Evolutionary conservation across 1,140 invertebrate genomes (phyloP), one percentile per base, ranked within the genome.

Genomic region (Zelostemma sp.): DNA sequence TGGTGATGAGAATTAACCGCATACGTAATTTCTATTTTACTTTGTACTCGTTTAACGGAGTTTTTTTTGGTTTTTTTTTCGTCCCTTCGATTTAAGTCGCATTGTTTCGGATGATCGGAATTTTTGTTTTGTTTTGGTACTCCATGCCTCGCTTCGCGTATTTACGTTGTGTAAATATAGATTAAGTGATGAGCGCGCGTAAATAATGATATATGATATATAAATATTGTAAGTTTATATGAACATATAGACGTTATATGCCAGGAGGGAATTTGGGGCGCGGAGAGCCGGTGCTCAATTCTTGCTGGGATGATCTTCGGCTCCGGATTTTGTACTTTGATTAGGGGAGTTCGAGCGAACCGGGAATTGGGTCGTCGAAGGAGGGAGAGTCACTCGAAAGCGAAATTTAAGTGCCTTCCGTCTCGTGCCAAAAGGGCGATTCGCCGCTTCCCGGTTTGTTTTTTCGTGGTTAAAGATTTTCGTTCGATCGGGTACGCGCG

Each of bases 341-440:
- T n/a, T n/a, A n/a, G n/a, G n/a, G n/a, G n/a, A n/a, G n/a, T n/a
- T n/a, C n/a, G n/a, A n/a, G n/a, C n/a, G 11, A 11, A 38, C 11
- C 3, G 35, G 12, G 2, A 38, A 5, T 14, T n/a, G 35, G 35
- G 35, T 14, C 11, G 35, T 14, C 35, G 35, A 38, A 38, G 35
- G 35, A 38, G 35, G 3, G n/a, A 38, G 12, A n/a, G n/a, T n/a
- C n/a, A n/a, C n/a, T n/a, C n/a, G n/a, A n/a, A n/a, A n/a, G n/a
- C n/a, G n/a, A n/a, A n/a, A n/a, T n/a, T n/a, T n/a, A 68, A 68
- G 66, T 68, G 66, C 66, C 66, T 68, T 68, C 38, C 54, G 59
- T 51, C 54, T 17, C 63, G 66, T 68, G 65, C 65, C 65, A 68
- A 68, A 69, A 63, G 55, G 59, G 63, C 50, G 28, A 46, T 55